Evolutionary conservation across 1,140 invertebrate species (phyloP).

Genomic region (Mizuhopecten yessoensis): DNA sequence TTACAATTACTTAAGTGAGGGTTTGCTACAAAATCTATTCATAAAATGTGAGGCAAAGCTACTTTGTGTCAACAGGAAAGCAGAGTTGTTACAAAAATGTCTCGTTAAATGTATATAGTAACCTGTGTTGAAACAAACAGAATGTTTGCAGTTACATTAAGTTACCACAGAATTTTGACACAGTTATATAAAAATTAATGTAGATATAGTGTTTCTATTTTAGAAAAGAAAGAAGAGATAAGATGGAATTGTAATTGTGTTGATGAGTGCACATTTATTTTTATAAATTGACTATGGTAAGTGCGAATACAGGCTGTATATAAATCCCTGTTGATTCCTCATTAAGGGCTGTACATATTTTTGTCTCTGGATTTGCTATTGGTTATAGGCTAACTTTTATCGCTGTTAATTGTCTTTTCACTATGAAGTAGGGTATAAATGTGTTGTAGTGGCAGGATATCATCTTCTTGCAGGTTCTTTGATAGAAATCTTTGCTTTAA

Average conservation of each 20-base stretch:
- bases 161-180: neutral
- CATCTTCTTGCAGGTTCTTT: conserved; percentile 4
- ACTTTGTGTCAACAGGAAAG: neutral
- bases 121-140: neutral
- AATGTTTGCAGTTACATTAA: neutral
- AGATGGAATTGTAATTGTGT: neutral
- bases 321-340: neutral
- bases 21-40: too few relatives aligned
- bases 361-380: too few relatives aligned
- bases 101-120: neutral
- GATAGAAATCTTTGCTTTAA: neutral
- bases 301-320: neutral
- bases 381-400: neutral
- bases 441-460: neutral
- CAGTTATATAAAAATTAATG: too few relatives aligned
- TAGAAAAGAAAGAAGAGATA: neutral
- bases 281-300: neutral
- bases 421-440: neutral
- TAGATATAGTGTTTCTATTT: conserved; percentile 12
- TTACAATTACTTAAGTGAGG: too few relatives aligned
- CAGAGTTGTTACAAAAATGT: neutral
- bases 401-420: neutral
- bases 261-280: conserved; percentile 5
- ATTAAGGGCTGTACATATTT: neutral
- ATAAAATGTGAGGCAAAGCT: neutral